Base-by-base conservation (phyloP, 2,888 invertebrate genomes). In the Ophion costatus region DNA sequence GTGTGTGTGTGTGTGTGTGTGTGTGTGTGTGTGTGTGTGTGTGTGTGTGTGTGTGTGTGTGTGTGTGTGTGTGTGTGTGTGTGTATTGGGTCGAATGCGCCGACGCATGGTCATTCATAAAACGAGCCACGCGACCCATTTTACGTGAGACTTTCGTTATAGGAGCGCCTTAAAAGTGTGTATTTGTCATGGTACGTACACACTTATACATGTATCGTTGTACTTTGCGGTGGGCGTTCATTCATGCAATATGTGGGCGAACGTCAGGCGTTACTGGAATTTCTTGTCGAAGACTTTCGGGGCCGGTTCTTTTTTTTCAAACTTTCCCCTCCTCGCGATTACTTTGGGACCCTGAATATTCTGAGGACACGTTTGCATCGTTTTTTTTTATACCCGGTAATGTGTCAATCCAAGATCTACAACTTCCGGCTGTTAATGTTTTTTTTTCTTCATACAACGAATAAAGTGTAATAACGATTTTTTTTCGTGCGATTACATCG, bases 231-330 rank as follows among this genome's bases (percentile, higher is more conserved):
- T 85, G 84, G 84, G 82, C 84, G 84, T 85, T 85, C 84, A 85
- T 85, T 85, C 84, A 85, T 85, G 79, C 84, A 76, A 79, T 67
- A 74, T 78, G 84, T 85, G 82, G 84, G 84, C 70, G 84, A 77
- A 82, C 84, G 61, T 82, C 84, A 79, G 76, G 84, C 84, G 82
- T 79, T 67, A 79, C 70, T 82, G 84, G 84, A 85, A 85, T 85
- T 85, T 85, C 84, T 85, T 82, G 82, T 79, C 82, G 79, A 85
- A 85, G 84, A 85, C 79, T 82, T 85, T 85, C 78, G 84, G 84
- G 71, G 75, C 82, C 75, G 82, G 75, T 84, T 84, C 66, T 59
- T 69, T 59, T 42, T 14, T n/a, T 7, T 70, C 56, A 70, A 78
- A 51, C 38, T 78, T 56, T 56, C 75, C 84, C 64, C 78, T 51